A percentile compares a stretch with the other conserved stretches of the same genome.
These are phyloP conservation scores for Jaculus jaculus DNA, from an alignment of 2,113 vertebrate species.

Conservation along the genomic window DNA sequence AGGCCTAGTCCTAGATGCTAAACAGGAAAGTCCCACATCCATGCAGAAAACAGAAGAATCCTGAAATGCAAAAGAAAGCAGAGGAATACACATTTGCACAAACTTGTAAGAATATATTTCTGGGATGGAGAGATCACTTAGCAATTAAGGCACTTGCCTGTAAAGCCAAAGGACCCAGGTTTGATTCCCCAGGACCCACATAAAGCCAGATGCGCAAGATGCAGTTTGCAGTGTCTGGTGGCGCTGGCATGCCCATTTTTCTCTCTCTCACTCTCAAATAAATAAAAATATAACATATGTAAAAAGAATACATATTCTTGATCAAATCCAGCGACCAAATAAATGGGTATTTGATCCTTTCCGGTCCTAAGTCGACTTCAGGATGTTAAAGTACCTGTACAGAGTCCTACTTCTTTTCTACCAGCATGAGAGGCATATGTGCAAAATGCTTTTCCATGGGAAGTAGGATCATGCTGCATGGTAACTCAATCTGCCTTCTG, in stretches of 20 bases:
- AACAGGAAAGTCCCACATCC: not conserved
- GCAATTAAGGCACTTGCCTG: too few relatives aligned
- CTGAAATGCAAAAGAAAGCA: not conserved
- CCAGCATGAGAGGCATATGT: not conserved
- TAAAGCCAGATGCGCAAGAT: too few relatives aligned
- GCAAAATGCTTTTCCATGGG: slow-evolving; percentile 40
- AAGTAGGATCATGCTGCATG: not conserved
- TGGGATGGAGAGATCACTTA: too few relatives aligned
- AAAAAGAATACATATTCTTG: not conserved
- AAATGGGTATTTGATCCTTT: not conserved
- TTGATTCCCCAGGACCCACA: too few relatives aligned
- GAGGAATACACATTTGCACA: not conserved
- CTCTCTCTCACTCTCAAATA: too few relatives aligned
- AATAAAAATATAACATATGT: too few relatives aligned
- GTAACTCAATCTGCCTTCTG: slow-evolving; percentile 51
- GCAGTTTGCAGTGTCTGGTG: too few relatives aligned
- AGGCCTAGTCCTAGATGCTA: not conserved
- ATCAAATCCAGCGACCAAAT: slow-evolving; percentile 2
- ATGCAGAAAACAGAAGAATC: not conserved
- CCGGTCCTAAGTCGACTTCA: not conserved
- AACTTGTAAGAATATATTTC: not conserved
- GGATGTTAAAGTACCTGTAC: not conserved
- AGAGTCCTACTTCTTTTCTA: not conserved
- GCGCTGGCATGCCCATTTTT: too few relatives aligned
- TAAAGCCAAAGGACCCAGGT: too few relatives aligned